Evolutionary conservation across 2,888 invertebrate species (phyloP).

Genomic region (Nysson spinosus): DNA sequence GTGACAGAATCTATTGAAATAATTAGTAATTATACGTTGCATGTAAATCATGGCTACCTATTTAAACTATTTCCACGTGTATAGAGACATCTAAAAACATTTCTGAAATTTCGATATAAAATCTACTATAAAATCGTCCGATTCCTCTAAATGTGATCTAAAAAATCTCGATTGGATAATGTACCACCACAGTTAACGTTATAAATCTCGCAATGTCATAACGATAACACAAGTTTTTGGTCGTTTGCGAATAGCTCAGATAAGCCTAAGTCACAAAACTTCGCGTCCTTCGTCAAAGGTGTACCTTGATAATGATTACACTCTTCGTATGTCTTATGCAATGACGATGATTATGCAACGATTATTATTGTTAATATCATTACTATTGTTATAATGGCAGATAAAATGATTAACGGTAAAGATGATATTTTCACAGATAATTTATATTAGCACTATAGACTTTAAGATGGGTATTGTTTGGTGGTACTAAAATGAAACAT

Average conservation of each 20-base stretch:
- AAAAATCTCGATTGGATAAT: constrained; percentile 30
- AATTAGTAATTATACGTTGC: constrained; percentile 17
- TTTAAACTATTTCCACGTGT: constrained; percentile 3
- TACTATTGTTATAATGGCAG: constrained; percentile 40
- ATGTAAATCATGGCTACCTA: no score
- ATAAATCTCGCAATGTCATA: constrained; percentile 26
- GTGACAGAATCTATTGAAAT: neutral
- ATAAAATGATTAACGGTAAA: constrained; percentile 26
- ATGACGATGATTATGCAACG: constrained; percentile 43
- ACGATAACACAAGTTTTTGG: constrained; percentile 36
- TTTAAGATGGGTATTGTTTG: no score
- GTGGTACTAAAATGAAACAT: no score
- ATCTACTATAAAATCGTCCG: constrained; percentile 44
- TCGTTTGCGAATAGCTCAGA: constrained; percentile 38
- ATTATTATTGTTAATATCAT: constrained; percentile 46
- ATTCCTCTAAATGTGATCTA: constrained; percentile 32
- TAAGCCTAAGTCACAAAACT: constrained; percentile 30
- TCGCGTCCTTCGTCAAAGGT: constrained; percentile 15
- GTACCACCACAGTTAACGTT: constrained; percentile 10
- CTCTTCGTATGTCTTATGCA: constrained; percentile 29
- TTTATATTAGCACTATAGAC: constrained; percentile 3
- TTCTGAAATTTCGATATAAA: constrained; percentile 49
- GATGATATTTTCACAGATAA: constrained; percentile 44
- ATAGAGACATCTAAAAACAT: constrained; percentile 39
- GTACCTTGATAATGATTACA: constrained; percentile 41